Conservation (phyloP, 1,140 invertebrate species). For the Penaeus vannamei region DNA sequence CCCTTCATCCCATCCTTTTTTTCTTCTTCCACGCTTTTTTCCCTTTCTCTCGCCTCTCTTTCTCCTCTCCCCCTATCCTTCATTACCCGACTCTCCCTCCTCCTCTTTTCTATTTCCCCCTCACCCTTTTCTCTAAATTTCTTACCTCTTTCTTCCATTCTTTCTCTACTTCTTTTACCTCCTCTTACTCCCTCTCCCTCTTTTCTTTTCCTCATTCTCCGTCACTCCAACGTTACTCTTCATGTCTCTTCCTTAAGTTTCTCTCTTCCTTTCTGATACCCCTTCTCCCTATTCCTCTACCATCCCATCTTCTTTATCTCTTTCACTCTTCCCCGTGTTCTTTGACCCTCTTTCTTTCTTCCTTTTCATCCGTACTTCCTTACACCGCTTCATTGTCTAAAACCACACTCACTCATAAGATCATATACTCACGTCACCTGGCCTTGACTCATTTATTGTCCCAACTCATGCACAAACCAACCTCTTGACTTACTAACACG, state of each 20-base stretch:
- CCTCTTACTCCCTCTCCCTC: not conserved
- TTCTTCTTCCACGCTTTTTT: no score
- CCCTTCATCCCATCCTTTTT: not conserved
- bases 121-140: not conserved
- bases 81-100: not conserved
- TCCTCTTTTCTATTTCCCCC: not conserved
- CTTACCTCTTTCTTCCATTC: not conserved
- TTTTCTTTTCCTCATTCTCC: not conserved
- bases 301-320: not conserved
- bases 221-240: not conserved
- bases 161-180: not conserved
- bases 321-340: not conserved
- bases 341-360: not conserved
- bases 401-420: not conserved
- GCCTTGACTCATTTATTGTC: not conserved
- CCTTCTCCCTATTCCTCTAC: not conserved
- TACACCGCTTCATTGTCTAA: not conserved
- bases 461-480: no score
- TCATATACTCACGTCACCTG: not conserved
- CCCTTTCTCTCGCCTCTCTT: constrained; percentile 4
- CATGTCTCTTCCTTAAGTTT: not conserved
- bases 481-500: no score
- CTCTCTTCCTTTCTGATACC: not conserved
- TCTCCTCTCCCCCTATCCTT: not conserved
- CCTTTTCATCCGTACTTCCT: not conserved